Evolutionary conservation across 1,140 invertebrate species (phyloP), one percentile per base, ranked within the genome.

Genomic region (Platyscapa corneri): DNA sequence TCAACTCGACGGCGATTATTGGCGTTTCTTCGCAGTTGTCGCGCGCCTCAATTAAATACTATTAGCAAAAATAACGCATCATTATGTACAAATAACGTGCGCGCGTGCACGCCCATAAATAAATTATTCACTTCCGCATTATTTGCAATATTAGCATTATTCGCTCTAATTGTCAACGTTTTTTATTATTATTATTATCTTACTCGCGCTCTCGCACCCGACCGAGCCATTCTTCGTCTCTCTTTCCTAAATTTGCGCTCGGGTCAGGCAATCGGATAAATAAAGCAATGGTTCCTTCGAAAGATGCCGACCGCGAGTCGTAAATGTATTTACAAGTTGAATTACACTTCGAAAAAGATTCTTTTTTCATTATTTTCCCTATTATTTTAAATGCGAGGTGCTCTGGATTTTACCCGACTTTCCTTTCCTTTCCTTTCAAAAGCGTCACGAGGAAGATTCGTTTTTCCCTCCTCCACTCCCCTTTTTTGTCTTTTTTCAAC

Each of bases 31-130:
- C 46, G 16, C 49, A 34, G 75, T 60, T 64, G 80, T 32, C 60
- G 53, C 85, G 85, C 85, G 80, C 76, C 80, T 86, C 74, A 86
- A 86, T 86, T 82, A 86, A 82, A 82, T 76, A 85, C 60, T 82
- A 82, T 32, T 77, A 86, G 74, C 72, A 82, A 85, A 85, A 85
- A 85, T 76, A 82, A 49, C 72, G 80, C 64, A 27, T 32, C n/a
- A 20, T 46, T 82, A 82, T 82, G 23, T 70, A 82, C 79, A 78
- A 42, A 77, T 77, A 20, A 76, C 70, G 39, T 49, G 84, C 60
- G 37, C 83, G 34, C 72, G 64, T 67, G 72, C 20, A 8, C n/a
- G 74, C 12, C 65, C 65, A 84, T 78, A 74, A 87, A 77, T 84
- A 84, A 84, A 79, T 77, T 53, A 84, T 72, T 70, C 72, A 83